A percentile compares a stretch with the other conserved stretches of the same genome.
phyloP scores from a whole-genome alignment of 1,140 invertebrate species.

The Eubasilissa regina region DNA sequence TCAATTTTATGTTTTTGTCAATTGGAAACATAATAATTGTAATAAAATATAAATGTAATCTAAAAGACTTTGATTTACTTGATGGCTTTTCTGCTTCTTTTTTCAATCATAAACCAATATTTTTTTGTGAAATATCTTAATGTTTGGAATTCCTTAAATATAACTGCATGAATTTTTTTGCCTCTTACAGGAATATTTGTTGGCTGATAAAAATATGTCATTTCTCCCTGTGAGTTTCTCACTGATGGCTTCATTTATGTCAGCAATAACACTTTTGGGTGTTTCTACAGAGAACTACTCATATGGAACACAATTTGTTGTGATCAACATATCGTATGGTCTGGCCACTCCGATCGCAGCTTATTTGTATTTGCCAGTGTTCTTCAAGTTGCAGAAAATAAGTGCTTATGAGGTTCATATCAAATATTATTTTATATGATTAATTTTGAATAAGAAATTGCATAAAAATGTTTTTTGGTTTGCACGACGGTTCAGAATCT shows the following conservation, averaged over 20 bases:
- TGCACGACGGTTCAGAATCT: too few species aligned
- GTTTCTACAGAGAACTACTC: conserved; percentile 90
- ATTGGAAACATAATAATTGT: too few species aligned
- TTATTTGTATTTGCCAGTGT: conserved; percentile 90
- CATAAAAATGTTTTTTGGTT: too few species aligned
- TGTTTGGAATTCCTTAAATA: not conserved
- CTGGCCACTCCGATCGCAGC: conserved; percentile 86
- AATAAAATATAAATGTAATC: too few species aligned
- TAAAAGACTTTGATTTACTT: too few species aligned
- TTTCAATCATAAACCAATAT: not conserved
- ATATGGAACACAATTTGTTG: conserved; percentile 86
- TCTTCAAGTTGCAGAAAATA: conserved; percentile 87
- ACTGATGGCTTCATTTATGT: conserved; percentile 96
- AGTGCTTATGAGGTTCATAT: conserved; percentile 87
- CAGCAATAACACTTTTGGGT: conserved; percentile 92
- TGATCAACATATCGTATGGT: conserved; percentile 88
- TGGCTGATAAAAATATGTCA: conserved; percentile 85
- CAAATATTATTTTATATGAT: conserved; percentile 3
- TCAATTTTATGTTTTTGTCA: too few species aligned
- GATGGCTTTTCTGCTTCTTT: too few species aligned
- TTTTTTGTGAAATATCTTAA: not conserved
- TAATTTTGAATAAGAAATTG: too few species aligned
- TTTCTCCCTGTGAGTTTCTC: conserved; percentile 87
- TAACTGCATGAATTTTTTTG: conserved; percentile 33
- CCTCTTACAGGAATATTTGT: conserved; percentile 82